Percentiles rank a stretch among this genome's conserved stretches.
Conservation (phyloP, 2,888 invertebrate species). For the Patella depressa region DNA sequence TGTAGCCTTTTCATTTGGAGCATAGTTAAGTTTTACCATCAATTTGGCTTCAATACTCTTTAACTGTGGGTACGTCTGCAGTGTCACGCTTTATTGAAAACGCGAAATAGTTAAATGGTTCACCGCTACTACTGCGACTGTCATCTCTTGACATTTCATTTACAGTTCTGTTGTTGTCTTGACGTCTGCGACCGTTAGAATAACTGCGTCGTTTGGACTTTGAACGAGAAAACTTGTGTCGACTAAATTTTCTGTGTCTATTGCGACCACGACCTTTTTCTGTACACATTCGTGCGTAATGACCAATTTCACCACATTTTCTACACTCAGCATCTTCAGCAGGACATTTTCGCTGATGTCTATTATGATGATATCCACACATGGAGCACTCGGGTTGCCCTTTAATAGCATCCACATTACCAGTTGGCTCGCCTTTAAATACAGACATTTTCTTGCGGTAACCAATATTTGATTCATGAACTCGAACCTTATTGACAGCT, state of each 20-base stretch:
- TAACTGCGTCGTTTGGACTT: too few relatives aligned
- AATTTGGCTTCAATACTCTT: too few relatives aligned
- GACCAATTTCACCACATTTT: background rate
- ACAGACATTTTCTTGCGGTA: conserved; percentile 1
- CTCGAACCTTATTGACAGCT: background rate
- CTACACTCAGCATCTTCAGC: background rate
- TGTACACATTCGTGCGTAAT: background rate
- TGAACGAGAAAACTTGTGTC: too few relatives aligned
- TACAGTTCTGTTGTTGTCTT: too few relatives aligned
- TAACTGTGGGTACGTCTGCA: too few relatives aligned
- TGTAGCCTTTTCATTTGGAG: background rate
- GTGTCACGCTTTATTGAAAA: too few relatives aligned
- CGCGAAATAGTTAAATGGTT: too few relatives aligned
- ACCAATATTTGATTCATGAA: background rate
- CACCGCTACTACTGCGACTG: too few relatives aligned
- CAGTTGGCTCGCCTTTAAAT: background rate
- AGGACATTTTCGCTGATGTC: background rate
- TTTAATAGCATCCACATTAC: background rate
- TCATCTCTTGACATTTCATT: too few relatives aligned
- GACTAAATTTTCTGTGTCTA: too few relatives aligned
- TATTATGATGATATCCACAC: background rate
- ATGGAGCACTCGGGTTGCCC: background rate
- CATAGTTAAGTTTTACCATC: background rate
- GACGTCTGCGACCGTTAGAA: too few relatives aligned
- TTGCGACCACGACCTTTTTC: background rate